These are phyloP conservation scores for Enteromius argenteus DNA, from an alignment of 2,797 vertebrate species.

Conservation along the genomic window DNA sequence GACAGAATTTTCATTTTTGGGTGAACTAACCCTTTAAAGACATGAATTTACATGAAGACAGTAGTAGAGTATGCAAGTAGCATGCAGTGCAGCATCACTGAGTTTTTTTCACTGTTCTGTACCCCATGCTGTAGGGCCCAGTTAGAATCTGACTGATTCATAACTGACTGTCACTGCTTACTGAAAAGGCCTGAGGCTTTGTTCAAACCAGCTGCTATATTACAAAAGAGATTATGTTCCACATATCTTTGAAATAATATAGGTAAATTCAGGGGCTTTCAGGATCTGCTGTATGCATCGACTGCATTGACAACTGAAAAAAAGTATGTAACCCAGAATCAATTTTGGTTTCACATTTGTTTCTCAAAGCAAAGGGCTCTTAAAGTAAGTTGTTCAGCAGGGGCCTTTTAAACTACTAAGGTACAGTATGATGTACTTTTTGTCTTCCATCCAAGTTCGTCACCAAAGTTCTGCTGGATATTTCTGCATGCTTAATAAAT, in stretches of 20 bases:
- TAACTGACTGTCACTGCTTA: not conserved
- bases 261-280: not conserved
- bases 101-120: not conserved
- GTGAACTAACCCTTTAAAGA: too few relatives aligned
- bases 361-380: conserved; percentile 11
- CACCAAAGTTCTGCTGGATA: not conserved
- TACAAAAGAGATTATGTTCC: conserved; percentile 1
- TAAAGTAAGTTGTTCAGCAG: not conserved
- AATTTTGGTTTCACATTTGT: conserved; percentile 11
- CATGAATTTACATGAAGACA: not conserved
- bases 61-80: not conserved
- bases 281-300: not conserved
- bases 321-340: not conserved
- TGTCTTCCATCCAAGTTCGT: not conserved
- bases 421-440: conserved; percentile 12
- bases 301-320: too few relatives aligned
- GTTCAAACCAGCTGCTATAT: conserved; percentile 3
- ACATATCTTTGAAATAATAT: not conserved
- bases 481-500: not conserved
- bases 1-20: too few relatives aligned
- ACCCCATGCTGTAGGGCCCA: not conserved
- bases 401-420: not conserved
- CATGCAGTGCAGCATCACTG: not conserved
- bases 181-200: not conserved
- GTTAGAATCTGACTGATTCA: not conserved